Evolutionary conservation across 2,113 vertebrate species (phyloP).

Genomic region (Gracilinanus agilis): DNA sequence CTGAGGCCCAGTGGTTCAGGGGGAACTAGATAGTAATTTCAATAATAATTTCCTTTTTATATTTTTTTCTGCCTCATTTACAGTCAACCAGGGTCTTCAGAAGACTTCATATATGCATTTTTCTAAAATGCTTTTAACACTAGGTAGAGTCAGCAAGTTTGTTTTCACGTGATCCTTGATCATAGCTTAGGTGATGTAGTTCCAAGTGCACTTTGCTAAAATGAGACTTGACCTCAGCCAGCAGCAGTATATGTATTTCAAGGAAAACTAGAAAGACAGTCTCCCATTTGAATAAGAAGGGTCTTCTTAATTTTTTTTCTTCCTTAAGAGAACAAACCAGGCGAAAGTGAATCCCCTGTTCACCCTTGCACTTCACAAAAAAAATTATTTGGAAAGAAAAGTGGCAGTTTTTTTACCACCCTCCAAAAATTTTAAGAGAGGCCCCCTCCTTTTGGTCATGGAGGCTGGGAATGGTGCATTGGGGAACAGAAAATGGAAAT

Average conservation of each 20-base stretch:
- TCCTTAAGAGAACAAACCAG: background rate
- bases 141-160: background rate
- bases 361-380: background rate
- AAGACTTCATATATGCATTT: background rate
- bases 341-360: rapidly evolving
- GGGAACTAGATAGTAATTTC: background rate
- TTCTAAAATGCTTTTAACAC: no score
- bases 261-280: background rate
- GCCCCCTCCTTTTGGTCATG: no score
- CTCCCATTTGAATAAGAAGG: background rate
- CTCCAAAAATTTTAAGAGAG: background rate
- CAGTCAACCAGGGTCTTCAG: background rate
- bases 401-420: no score
- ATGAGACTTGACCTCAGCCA: background rate
- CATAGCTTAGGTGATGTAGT: background rate
- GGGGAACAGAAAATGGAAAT: background rate
- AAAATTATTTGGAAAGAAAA: background rate
- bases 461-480: background rate
- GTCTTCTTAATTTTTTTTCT: background rate
- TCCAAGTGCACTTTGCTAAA: background rate
- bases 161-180: background rate
- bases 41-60: slow-evolving; percentile 13
- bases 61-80: slow-evolving; percentile 19
- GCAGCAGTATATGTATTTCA: background rate
- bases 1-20: slow-evolving; percentile 3